A percentile compares a stretch with the other conserved stretches of the same genome.
phyloP scores from a whole-genome alignment of 2,888 invertebrate genomes.

The Sepiola atlantica region DNA sequence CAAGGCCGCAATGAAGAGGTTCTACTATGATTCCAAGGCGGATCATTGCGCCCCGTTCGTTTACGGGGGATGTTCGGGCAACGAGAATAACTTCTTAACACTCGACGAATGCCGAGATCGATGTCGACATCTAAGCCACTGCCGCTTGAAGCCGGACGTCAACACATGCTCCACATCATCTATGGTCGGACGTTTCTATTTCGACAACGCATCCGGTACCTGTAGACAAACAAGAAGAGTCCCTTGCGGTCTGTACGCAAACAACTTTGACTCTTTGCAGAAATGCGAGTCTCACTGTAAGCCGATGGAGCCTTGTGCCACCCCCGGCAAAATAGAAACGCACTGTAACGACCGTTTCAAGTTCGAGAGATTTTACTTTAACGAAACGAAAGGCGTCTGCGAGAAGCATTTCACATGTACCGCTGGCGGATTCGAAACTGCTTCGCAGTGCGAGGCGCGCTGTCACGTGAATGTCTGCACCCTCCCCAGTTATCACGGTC shows the following conservation, averaged over 20 bases:
- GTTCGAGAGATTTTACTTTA: background rate
- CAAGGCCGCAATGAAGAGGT: conserved; percentile 60
- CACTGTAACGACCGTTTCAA: background rate
- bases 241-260: background rate
- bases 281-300: background rate
- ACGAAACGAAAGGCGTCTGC: background rate
- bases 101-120: conserved; percentile 81
- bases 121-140: background rate
- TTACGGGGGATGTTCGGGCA: conserved; percentile 93
- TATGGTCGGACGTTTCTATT: background rate
- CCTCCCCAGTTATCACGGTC: background rate
- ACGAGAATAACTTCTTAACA: conserved; percentile 89
- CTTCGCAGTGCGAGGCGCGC: background rate
- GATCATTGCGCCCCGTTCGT: conserved; percentile 86
- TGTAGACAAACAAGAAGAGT: background rate
- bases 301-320: background rate
- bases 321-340: background rate
- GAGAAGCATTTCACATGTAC: background rate
- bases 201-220: background rate
- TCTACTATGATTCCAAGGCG: conserved; percentile 74
- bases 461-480: background rate
- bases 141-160: background rate
- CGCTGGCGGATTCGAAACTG: background rate
- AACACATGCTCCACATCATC: background rate
- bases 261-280: background rate